Evolutionary conservation across 1,140 invertebrate genomes (phyloP).

Genomic region (Lucilia sericata): DNA sequence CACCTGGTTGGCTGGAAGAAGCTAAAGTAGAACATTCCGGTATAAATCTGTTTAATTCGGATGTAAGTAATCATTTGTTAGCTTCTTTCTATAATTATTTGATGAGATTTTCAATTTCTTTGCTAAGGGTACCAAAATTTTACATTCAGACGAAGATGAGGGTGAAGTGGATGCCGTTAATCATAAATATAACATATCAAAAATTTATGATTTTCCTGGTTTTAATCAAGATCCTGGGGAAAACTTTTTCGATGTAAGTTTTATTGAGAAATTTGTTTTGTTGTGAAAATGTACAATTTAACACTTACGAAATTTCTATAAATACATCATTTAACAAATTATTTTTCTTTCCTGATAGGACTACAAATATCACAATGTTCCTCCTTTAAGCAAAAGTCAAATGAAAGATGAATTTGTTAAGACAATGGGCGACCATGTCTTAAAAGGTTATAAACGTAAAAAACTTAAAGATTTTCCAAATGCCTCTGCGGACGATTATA

Average conservation of each 20-base stretch:
- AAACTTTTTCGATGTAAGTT: conserved; percentile 77
- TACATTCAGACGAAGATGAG: conserved; percentile 73
- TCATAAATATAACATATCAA: conserved; percentile 80
- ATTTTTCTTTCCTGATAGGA: conserved; percentile 50
- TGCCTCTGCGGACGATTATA: conserved; percentile 45
- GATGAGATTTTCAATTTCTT: background rate
- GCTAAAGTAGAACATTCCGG: conserved; percentile 84
- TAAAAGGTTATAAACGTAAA: conserved; percentile 74
- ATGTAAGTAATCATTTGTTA: conserved; percentile 67
- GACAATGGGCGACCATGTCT: conserved; percentile 66
- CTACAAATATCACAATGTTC: conserved; percentile 69
- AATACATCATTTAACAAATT: background rate
- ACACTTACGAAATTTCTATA: too few species aligned
- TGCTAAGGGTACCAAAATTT: conserved; percentile 54
- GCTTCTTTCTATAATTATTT: background rate
- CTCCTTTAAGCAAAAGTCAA: conserved; percentile 69
- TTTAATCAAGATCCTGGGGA: conserved; percentile 81
- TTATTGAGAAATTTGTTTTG: too few species aligned
- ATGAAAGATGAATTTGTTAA: conserved; percentile 72
- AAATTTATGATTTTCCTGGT: conserved; percentile 88
- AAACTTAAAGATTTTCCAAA: conserved; percentile 69
- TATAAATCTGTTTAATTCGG: conserved; percentile 81
- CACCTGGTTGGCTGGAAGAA: conserved; percentile 90
- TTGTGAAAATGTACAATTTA: too few species aligned
- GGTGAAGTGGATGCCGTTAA: conserved; percentile 74